These are phyloP conservation scores for Encarsia formosa DNA, from an alignment of 2,888 invertebrate species.

Conservation along the genomic window DNA sequence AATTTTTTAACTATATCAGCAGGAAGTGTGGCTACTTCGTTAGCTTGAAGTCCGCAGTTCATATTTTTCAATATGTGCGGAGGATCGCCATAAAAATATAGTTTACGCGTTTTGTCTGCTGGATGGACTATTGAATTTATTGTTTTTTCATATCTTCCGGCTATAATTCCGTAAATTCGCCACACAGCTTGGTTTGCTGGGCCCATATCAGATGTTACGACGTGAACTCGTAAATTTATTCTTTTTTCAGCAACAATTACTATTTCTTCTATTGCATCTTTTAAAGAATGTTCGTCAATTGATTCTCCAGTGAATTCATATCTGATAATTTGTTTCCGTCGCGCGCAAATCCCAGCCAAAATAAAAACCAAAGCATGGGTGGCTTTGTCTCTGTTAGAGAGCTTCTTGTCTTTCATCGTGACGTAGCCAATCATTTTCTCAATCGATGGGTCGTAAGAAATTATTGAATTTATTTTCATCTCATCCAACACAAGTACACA, in stretches of 20 bases:
- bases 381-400: too few species aligned
- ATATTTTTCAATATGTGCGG: constrained; percentile 23
- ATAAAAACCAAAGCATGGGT: too few species aligned
- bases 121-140: constrained; percentile 28
- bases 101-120: constrained; percentile 7
- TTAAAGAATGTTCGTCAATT: constrained; percentile 28
- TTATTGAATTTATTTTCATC: too few species aligned
- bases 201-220: constrained; percentile 21
- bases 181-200: constrained; percentile 20
- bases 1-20: constrained; percentile 4
- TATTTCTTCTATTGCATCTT: constrained; percentile 27
- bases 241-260: constrained; percentile 23
- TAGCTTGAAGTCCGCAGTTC: constrained; percentile 9
- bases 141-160: constrained; percentile 2
- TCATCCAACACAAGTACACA: too few species aligned
- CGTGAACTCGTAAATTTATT: constrained; percentile 15
- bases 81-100: constrained; percentile 18
- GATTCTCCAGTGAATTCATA: constrained; percentile 30
- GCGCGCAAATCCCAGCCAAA: constrained; percentile 12
- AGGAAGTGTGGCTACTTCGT: constrained; percentile 9
- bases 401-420: too few species aligned
- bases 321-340: constrained; percentile 17
- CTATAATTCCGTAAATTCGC: constrained; percentile 14
- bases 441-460: too few species aligned
- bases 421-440: too few species aligned